These are phyloP conservation scores for Crypturellus tataupa DNA, from an alignment of 2,797 vertebrate species.

Conservation along the genomic window DNA sequence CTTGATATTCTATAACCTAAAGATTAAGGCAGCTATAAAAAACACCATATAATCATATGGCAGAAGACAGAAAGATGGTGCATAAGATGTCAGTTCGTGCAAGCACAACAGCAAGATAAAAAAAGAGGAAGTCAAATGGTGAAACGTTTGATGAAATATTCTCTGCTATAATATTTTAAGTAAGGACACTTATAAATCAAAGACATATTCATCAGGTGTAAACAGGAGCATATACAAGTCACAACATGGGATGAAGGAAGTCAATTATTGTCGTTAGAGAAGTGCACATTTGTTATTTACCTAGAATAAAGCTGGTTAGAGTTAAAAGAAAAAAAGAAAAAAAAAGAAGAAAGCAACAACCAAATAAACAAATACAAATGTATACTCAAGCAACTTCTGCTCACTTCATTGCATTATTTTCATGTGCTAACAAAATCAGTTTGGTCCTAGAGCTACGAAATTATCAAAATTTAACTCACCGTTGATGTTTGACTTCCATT, in stretches of 20 bases:
- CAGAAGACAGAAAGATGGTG: neutral
- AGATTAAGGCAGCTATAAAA: neutral
- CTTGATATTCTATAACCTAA: neutral
- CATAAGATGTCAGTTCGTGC: neutral
- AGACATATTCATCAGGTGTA: neutral
- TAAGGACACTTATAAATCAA: neutral
- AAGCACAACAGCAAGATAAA: neutral
- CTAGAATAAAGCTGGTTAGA: neutral
- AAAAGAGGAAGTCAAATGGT: neutral
- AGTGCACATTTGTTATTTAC: neutral
- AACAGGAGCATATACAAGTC: neutral
- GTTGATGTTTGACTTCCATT: constrained; percentile 93
- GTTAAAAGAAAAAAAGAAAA: neutral
- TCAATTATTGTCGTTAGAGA: neutral
- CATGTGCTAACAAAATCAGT: neutral
- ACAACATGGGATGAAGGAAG: neutral
- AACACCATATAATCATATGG: neutral
- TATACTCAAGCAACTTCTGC: neutral
- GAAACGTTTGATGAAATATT: neutral
- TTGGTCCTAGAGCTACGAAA: neutral
- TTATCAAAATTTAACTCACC: constrained; percentile 69
- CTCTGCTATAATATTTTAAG: neutral
- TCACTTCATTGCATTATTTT: neutral
- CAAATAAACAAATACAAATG: neutral
- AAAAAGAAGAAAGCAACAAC: neutral